Conservation (phyloP, 1,140 invertebrate genomes). For the Ceratosolen fusciceps region DNA sequence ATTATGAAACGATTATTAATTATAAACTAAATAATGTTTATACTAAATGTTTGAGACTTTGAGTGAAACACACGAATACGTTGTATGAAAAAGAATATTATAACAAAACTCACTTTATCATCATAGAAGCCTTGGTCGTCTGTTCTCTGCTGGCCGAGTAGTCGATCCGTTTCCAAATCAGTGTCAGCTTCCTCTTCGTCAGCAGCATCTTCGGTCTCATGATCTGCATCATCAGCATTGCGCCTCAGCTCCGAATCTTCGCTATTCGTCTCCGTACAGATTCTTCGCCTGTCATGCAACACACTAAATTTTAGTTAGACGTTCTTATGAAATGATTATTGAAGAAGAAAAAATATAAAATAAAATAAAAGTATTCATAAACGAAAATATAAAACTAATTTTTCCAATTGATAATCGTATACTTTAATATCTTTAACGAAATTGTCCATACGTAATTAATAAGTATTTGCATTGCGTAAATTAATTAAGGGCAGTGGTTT, state of each 20-base stretch:
- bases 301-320: conserved; percentile 71
- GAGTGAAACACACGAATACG: too few relatives aligned
- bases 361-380: background rate
- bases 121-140: conserved; percentile 93
- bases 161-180: conserved; percentile 89
- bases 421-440: too few relatives aligned
- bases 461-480: too few relatives aligned
- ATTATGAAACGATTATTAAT: too few relatives aligned
- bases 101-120: conserved; percentile 79
- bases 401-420: too few relatives aligned
- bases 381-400: too few relatives aligned
- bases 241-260: conserved; percentile 66
- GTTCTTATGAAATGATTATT: conserved; percentile 53
- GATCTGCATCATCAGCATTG: conserved; percentile 62
- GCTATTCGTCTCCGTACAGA: conserved; percentile 67
- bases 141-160: conserved; percentile 89
- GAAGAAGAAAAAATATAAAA: too few relatives aligned
- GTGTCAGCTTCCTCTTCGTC: conserved; percentile 87
- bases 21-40: too few relatives aligned
- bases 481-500: too few relatives aligned
- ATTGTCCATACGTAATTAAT: too few relatives aligned
- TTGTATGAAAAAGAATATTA: too few relatives aligned
- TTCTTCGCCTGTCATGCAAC: conserved; percentile 69
- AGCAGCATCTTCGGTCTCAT: conserved; percentile 66
- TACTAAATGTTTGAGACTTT: too few relatives aligned